These are phyloP conservation scores for Sparus aurata DNA, from an alignment of 2,797 vertebrate genomes.

Conservation along the genomic window DNA sequence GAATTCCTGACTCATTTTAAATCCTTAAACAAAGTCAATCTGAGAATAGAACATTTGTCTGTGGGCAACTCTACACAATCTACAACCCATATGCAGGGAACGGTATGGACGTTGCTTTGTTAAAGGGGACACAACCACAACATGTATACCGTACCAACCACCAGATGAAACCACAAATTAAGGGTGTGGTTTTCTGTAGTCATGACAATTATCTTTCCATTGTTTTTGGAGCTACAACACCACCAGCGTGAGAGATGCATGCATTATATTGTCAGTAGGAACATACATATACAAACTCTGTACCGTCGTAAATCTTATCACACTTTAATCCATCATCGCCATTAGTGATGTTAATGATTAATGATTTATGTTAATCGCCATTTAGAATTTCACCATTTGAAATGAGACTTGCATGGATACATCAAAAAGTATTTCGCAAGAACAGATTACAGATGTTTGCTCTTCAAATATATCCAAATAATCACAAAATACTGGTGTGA, in stretches of 20 bases:
- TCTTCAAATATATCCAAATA: too few relatives aligned
- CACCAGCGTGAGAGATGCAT: not conserved
- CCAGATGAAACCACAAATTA: not conserved
- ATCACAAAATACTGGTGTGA: too few relatives aligned
- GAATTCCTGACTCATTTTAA: not conserved
- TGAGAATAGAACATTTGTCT: not conserved
- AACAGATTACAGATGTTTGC: too few relatives aligned
- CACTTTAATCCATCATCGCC: slow-evolving; percentile 5
- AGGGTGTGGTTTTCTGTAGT: not conserved
- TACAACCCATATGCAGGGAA: not conserved
- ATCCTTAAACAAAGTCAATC: not conserved
- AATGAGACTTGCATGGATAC: too few relatives aligned
- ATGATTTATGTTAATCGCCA: too few relatives aligned
- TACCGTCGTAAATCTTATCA: not conserved
- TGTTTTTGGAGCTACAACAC: not conserved
- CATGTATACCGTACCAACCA: too few relatives aligned
- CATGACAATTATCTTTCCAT: not conserved
- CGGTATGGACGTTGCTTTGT: not conserved
- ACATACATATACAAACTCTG: not conserved
- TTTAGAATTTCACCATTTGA: too few relatives aligned
- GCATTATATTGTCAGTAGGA: too few relatives aligned
- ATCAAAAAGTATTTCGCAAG: too few relatives aligned
- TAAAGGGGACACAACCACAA: not conserved
- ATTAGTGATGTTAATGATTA: not conserved
- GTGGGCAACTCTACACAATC: not conserved